phyloP scores from a whole-genome alignment of 2,888 invertebrate genomes.

The Drosophila eohydei region DNA sequence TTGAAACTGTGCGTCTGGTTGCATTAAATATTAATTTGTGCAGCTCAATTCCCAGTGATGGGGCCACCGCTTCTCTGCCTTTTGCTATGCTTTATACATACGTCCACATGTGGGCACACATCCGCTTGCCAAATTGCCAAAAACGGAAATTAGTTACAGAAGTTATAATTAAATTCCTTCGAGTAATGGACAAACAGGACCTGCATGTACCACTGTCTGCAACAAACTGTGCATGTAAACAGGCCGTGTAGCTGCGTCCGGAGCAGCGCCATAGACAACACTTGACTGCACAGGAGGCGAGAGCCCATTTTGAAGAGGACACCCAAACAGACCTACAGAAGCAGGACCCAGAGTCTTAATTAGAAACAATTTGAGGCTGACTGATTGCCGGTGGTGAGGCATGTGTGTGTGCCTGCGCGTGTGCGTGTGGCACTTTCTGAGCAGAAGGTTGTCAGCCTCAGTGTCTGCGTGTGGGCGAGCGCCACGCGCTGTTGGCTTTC shows the following conservation, averaged over 20 bases:
- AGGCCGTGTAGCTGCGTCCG: constrained; percentile 58
- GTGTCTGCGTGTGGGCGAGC: constrained; percentile 4
- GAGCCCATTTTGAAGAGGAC: constrained; percentile 40
- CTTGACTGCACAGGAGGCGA: constrained; percentile 51
- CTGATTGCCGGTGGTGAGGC: constrained; percentile 61
- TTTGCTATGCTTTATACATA: constrained; percentile 31
- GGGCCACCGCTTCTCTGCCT: background rate
- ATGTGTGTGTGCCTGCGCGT: background rate
- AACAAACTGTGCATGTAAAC: constrained; percentile 72
- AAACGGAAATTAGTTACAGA: constrained; percentile 80
- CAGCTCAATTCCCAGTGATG: constrained; percentile 31
- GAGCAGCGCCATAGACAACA: constrained; percentile 52
- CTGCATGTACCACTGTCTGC: constrained; percentile 28
- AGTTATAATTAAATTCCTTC: constrained; percentile 79
- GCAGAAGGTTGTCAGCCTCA: constrained; percentile 8
- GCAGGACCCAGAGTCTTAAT: constrained; percentile 62
- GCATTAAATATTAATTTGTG: constrained; percentile 77
- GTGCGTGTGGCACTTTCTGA: constrained; percentile 1
- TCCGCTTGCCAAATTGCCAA: constrained; percentile 65
- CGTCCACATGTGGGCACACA: constrained; percentile 44
- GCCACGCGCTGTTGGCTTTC: constrained; percentile 56
- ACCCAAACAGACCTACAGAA: constrained; percentile 17
- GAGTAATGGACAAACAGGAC: constrained; percentile 47
- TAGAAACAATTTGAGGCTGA: constrained; percentile 77
- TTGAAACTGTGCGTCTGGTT: constrained; percentile 49